These are phyloP conservation scores for Perognathus longimembris DNA, from an alignment of 2,113 vertebrate genomes.

Conservation along the genomic window DNA sequence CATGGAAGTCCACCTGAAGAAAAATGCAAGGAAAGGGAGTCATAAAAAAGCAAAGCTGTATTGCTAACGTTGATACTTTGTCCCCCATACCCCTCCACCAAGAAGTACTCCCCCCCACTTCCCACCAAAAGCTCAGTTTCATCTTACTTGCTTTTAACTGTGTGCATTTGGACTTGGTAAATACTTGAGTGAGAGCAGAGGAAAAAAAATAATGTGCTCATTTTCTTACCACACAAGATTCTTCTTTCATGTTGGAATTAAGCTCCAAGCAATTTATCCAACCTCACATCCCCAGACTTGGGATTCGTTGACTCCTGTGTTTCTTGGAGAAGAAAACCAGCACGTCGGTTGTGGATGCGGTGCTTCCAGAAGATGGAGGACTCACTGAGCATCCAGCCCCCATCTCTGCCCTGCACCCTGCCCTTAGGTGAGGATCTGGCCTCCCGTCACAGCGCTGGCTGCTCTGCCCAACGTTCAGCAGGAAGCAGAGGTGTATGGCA, in stretches of 20 bases:
- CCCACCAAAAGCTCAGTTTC: neutral
- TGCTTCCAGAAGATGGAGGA: neutral
- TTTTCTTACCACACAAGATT: neutral
- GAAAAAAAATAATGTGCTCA: neutral
- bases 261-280: neutral
- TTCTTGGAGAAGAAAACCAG: neutral
- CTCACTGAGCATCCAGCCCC: rapidly evolving
- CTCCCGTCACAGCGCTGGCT: constrained; percentile 22
- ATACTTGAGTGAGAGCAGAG: neutral
- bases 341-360: rapidly evolving
- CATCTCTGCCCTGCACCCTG: rapidly evolving
- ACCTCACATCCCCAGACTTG: rapidly evolving
- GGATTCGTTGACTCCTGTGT: neutral
- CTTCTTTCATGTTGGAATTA: neutral
- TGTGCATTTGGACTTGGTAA: neutral
- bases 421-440: neutral
- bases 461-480: constrained; percentile 64
- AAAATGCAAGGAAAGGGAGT: neutral
- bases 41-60: neutral
- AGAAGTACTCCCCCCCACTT: too few species aligned
- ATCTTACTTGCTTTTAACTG: neutral
- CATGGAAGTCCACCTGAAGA: neutral
- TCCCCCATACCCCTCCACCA: too few species aligned
- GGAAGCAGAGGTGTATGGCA: constrained; percentile 75
- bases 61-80: neutral